Evolutionary conservation across 2,113 vertebrate species (phyloP), one percentile per base, ranked within the genome.

Genomic region (Vireo altiloquus): DNA sequence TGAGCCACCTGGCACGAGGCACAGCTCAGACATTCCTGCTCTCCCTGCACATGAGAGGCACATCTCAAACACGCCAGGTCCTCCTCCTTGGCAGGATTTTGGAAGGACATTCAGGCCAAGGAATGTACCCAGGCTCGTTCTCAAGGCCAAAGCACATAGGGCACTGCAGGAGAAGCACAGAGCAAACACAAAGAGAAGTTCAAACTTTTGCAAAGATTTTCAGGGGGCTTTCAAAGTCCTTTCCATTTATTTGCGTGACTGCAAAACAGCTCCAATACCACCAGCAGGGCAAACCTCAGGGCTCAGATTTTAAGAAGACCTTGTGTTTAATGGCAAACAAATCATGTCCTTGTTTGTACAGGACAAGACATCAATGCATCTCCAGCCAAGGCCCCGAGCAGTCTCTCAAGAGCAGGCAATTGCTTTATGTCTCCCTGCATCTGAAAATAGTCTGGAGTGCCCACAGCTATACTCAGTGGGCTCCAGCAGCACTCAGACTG

Each of bases 391-490:
- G 84, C 76, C 93, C 79, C 1, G 0, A 89, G 92, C 74, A 91
- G 65, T 44, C 65, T 87, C 78, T 76, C 47, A 77, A 82, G 40
- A 54, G 63, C 59, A 69, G 10, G 21, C 24, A 35, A 87, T 14
- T 63, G 63, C 42, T 90, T 81, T 81, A 7, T 52, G 28, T 42
- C 28, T 83, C 39, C 35, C n/a, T 5, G 3, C 6, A 1, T 90
- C 56, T 82, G 77, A 85, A 89, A 95, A 91, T 33, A 90, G 68
- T 37, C 44, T 49, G 64, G 63, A 96, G 75, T 35, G 94, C 95
- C 95, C 92, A 75, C 56, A 95, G 95, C 92, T 84, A 92, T 24
- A 84, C 50, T 91, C 69, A 92, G 52, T 0, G 0, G 21, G 60
- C 40, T 47, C 46, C 17, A 53, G 64, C 30, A 69, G 81, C 89